Evolutionary conservation across 2,113 vertebrate species (phyloP).

Genomic region (Zosterops borbonicus): DNA sequence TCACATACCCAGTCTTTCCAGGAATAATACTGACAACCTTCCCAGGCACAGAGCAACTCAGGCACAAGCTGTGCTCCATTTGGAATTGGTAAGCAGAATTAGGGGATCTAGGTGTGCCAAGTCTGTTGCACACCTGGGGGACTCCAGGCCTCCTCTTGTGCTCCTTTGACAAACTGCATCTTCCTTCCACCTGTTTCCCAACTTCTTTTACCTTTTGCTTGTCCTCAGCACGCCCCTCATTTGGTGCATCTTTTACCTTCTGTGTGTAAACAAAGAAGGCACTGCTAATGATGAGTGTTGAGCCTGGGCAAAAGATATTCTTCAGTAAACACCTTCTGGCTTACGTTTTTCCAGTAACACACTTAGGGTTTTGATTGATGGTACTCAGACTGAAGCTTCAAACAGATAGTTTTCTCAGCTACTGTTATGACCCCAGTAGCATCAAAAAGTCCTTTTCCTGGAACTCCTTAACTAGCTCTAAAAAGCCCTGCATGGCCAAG

Average conservation of each 20-base stretch:
- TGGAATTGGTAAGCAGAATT: not conserved
- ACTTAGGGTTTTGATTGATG: not conserved
- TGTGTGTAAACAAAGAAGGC: not conserved
- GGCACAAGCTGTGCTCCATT: not conserved
- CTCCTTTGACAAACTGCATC: not conserved
- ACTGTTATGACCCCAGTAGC: not conserved
- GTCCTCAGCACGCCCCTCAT: not conserved
- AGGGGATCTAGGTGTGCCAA: not conserved
- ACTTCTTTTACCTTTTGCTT: not conserved
- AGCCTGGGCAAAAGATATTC: not conserved
- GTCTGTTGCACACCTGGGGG: not conserved
- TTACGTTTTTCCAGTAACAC: not conserved
- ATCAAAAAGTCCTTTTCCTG: not conserved
- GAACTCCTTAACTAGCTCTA: not conserved
- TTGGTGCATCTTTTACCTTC: not conserved
- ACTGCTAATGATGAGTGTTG: not conserved
- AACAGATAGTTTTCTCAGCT: not conserved
- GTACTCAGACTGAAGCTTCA: not conserved
- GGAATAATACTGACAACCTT: not conserved
- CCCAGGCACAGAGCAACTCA: not conserved
- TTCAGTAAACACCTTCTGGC: not conserved
- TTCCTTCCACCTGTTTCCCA: not conserved
- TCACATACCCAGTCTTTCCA: not conserved
- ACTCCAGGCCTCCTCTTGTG: not conserved
- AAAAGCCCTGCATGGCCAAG: not conserved